phyloP scores from a whole-genome alignment of 30 jellyfish, hydroid and myxozoan genomes.

The Nemopilema nomurai region DNA sequence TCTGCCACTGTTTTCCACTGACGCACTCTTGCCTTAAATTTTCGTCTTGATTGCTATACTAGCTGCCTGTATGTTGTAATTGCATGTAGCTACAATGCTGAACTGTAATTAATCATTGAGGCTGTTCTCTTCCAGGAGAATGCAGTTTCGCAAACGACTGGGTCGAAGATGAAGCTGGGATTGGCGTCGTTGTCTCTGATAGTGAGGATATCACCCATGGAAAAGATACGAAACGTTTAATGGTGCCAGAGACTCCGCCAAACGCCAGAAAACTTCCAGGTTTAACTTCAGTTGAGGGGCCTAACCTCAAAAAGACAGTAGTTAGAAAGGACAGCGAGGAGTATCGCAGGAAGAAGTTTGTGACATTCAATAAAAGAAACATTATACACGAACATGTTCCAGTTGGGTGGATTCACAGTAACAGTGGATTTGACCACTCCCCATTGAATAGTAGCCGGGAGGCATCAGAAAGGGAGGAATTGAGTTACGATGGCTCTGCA shows the following conservation, averaged over 20 bases:
- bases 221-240: conserved; percentile 3
- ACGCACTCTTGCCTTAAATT: too few relatives aligned
- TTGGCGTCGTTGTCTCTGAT: conserved; percentile 30
- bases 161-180: conserved; percentile 42
- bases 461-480: neutral
- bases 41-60: too few relatives aligned
- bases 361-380: conserved; percentile 11
- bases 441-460: conserved; percentile 8
- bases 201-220: neutral
- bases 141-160: conserved; percentile 45
- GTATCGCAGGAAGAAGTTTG: conserved; percentile 27
- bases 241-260: conserved; percentile 12
- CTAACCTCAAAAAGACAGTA: conserved; percentile 4
- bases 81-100: too few relatives aligned
- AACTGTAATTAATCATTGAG: neutral
- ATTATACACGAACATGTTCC: conserved; percentile 7
- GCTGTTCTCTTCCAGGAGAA: neutral
- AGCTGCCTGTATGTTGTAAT: too few relatives aligned
- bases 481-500: neutral
- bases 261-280: conserved; percentile 20
- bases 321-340: conserved; percentile 23
- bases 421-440: conserved; percentile 11
- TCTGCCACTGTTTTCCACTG: too few relatives aligned
- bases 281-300: neutral
- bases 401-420: neutral